A percentile compares a stretch with the other conserved stretches of the same genome.
Conservation (phyloP, 2,888 invertebrate species). For the Meliscaeva auricollis region DNA sequence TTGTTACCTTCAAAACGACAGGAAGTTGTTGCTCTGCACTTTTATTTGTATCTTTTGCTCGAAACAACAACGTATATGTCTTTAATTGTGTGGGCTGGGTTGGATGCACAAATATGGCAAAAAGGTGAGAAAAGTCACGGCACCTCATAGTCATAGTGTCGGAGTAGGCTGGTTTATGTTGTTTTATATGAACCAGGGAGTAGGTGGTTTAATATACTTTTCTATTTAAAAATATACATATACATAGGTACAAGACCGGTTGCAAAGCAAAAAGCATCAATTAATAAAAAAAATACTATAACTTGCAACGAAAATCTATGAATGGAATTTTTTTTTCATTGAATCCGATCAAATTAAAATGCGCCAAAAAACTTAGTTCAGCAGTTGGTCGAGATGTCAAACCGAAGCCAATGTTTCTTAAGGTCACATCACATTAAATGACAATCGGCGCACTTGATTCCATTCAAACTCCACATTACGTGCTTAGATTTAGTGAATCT, state of each 20-base stretch:
- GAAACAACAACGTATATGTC: conserved; percentile 16
- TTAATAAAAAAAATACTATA: conserved; percentile 23
- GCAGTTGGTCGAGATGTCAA: conserved; percentile 19
- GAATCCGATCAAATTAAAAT: conserved; percentile 20
- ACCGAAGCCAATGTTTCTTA: conserved; percentile 31
- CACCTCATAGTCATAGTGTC: conserved; percentile 28
- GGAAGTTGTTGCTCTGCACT: conserved; percentile 64
- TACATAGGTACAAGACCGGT: conserved; percentile 32
- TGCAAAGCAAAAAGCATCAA: conserved; percentile 30
- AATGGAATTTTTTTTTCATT: conserved; percentile 34
- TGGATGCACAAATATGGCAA: conserved; percentile 62
- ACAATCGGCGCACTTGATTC: conserved; percentile 39
- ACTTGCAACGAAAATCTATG: conserved; percentile 23
- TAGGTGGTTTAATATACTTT: conserved; percentile 40
- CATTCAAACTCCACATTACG: conserved; percentile 33
- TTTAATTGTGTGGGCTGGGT: conserved; percentile 50
- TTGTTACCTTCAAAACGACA: conserved; percentile 51
- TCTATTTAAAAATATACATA: not conserved
- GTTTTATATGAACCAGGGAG: conserved; percentile 23
- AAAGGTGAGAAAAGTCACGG: conserved; percentile 63
- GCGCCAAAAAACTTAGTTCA: conserved; percentile 19
- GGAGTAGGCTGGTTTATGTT: conserved; percentile 28
- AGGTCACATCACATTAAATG: conserved; percentile 45
- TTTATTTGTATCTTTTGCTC: conserved; percentile 21
- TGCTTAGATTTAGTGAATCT: conserved; percentile 56